Evolutionary conservation across 2,113 vertebrate genomes (phyloP).

Genomic region (Herpetotheres cachinnans): DNA sequence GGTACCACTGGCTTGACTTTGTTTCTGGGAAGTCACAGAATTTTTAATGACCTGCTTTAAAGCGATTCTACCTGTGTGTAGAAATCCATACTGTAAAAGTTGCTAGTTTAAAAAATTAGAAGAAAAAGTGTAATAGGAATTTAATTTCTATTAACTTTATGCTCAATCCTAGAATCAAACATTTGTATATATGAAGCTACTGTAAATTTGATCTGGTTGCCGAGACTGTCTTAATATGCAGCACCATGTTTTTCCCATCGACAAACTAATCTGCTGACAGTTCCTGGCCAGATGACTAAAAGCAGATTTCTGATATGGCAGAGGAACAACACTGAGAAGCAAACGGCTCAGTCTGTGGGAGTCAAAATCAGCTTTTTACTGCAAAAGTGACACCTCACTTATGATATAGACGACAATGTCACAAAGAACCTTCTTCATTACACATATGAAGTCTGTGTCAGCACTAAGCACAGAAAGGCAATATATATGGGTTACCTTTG

Average conservation of each 20-base stretch:
- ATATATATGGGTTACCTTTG: not conserved
- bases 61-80: not conserved
- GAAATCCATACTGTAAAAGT: not conserved
- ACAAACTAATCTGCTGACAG: not conserved
- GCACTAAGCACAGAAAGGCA: not conserved
- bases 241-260: not conserved
- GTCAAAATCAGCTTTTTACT: not conserved
- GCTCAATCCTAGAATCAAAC: not conserved
- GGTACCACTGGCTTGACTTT: not conserved
- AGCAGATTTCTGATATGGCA: not conserved
- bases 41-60: not conserved
- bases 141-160: not conserved
- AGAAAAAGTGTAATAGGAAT: not conserved
- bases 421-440: not conserved
- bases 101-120: not conserved
- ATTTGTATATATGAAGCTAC: not conserved
- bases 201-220: not conserved
- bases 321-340: not conserved
- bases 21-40: not conserved
- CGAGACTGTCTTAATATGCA: not conserved
- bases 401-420: not conserved
- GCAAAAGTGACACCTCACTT: not conserved
- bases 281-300: not conserved
- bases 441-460: not conserved
- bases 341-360: accelerated